phyloP scores from a whole-genome alignment of 1,140 invertebrate genomes.

The Rhagoletis pomonella region DNA sequence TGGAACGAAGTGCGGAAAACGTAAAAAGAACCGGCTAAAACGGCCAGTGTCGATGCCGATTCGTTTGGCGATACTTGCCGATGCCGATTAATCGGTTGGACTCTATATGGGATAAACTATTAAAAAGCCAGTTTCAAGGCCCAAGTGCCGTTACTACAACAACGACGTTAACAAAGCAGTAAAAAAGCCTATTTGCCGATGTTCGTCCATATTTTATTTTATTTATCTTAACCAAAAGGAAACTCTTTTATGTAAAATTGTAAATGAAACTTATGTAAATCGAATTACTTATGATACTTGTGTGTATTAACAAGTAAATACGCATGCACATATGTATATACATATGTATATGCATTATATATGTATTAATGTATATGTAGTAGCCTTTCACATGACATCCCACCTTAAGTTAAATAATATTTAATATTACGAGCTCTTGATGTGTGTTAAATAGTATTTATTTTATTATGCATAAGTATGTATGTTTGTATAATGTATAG shows the following conservation, averaged over 20 bases:
- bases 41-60: no score
- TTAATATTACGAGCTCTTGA: background rate
- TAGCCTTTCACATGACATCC: background rate
- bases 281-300: background rate
- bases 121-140: no score
- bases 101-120: no score
- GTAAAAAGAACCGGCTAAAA: no score
- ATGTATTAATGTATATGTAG: background rate
- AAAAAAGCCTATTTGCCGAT: background rate
- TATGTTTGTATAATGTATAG: background rate
- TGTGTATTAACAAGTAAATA: background rate
- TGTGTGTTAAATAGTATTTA: background rate
- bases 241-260: background rate
- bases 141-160: no score
- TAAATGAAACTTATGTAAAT: slow-evolving; percentile 10
- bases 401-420: background rate
- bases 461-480: slow-evolving; percentile 4
- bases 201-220: background rate
- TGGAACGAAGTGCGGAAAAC: no score
- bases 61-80: no score
- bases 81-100: no score
- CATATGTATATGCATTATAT: background rate
- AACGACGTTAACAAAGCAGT: no score
- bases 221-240: background rate
- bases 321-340: background rate